Evolutionary conservation across 2,113 vertebrate genomes (phyloP).

Genomic region (Otis tarda): DNA sequence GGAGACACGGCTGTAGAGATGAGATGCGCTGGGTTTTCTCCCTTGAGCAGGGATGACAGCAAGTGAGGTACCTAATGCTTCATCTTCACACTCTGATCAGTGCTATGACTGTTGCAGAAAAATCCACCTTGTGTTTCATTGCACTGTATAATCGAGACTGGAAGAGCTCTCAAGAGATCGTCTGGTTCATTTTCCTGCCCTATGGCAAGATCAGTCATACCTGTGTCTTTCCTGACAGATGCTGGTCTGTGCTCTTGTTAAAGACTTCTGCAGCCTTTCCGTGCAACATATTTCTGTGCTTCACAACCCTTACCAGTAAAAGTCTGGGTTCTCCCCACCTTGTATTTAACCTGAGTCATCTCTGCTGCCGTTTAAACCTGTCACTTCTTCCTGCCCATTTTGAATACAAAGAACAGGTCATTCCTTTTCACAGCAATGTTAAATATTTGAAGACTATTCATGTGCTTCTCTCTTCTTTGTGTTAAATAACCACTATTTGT

Average conservation of each 20-base stretch:
- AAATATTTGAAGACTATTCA: constrained; percentile 36
- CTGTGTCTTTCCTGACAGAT: not conserved
- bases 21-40: not conserved
- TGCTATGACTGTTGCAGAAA: not conserved
- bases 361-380: constrained; percentile 1
- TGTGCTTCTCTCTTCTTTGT: not conserved
- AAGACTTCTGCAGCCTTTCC: not conserved
- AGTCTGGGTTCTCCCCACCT: not conserved
- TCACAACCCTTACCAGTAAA: not conserved
- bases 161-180: not conserved
- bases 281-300: not conserved
- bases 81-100: not conserved
- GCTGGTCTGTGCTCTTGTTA: not conserved
- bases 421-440: not conserved
- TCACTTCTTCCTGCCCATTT: not conserved
- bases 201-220: constrained; percentile 13
- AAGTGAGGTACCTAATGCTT: not conserved
- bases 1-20: not conserved
- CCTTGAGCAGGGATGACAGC: not conserved
- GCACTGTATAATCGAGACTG: not conserved
- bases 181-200: not conserved
- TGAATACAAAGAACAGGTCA: not conserved
- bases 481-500: constrained; percentile 10
- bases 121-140: constrained; percentile 25
- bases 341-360: not conserved